These are phyloP conservation scores for Hybognathus amarus DNA, from an alignment of 2,797 vertebrate species.

Conservation along the genomic window DNA sequence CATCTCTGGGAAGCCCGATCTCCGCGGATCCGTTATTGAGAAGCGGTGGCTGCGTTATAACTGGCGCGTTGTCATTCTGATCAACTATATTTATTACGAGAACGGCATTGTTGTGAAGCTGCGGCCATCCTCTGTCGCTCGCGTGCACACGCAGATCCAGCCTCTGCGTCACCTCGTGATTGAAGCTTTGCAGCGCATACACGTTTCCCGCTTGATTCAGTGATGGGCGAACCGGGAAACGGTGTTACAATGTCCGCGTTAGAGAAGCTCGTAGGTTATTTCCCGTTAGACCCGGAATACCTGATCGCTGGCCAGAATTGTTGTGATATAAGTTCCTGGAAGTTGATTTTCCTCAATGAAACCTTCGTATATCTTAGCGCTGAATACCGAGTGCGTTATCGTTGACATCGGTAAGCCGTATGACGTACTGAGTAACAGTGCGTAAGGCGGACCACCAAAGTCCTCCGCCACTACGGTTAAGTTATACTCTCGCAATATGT, in stretches of 20 bases:
- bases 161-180: conserved; percentile 90
- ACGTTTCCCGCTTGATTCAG: conserved; percentile 91
- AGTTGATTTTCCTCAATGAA: conserved; percentile 89
- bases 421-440: conserved; percentile 84
- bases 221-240: conserved; percentile 89
- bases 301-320: conserved; percentile 83
- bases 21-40: conserved; percentile 88
- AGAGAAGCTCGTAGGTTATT: conserved; percentile 87
- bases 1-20: conserved; percentile 85
- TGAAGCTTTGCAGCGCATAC: conserved; percentile 93
- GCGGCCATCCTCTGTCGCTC: conserved; percentile 89
- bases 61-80: conserved; percentile 92
- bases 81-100: conserved; percentile 90
- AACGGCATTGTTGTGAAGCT: conserved; percentile 87
- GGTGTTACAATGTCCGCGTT: conserved; percentile 81
- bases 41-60: conserved; percentile 81
- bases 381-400: conserved; percentile 90
- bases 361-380: conserved; percentile 84
- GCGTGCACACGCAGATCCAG: conserved; percentile 89
- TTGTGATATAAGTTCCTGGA: conserved; percentile 89
- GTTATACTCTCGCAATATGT: conserved; percentile 89
- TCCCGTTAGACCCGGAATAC: conserved; percentile 90
- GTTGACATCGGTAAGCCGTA: conserved; percentile 89
- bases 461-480: conserved; percentile 92
- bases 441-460: conserved; percentile 87